Evolutionary conservation across 2,113 vertebrate species (phyloP), one percentile per base, ranked within the genome.

Genomic region (Heterocephalus glaber): DNA sequence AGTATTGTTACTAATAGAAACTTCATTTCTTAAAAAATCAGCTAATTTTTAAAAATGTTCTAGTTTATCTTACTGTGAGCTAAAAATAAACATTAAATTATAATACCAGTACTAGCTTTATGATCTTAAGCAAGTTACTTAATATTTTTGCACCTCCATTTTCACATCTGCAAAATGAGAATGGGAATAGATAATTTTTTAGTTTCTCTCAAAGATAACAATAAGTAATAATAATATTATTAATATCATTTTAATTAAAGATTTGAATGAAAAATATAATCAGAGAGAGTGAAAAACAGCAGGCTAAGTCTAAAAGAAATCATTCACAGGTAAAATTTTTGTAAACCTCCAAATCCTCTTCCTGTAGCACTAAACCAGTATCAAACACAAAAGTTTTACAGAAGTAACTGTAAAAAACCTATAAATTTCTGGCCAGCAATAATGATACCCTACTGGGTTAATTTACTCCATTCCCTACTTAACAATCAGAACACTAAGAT

Each of bases 231-330:
- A 86, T 70, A 68, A 17, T 77, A 19, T 63, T 49, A 80, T 41
- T 66, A 76, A 17, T 56, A 80, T 30, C 6, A 90, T 60, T 95
- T 87, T 89, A 79, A 92, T 92, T 85, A 90, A 97, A 93, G 13
- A 95, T n/a, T 10, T 81, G 17, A 96, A 76, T 93, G 41, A 80
- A 92, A 95, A 96, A 87, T 26, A 52, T 30, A 89, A 95, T 49
- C 49, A 82, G 3, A 77, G 13, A 68, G 24, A 88, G 38, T 22
- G 16, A 58, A 87, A 92, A 86, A 89, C 33, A 89, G 54, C 72
- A 92, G 61, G 33, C 38, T 82, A 90, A 85, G 28, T 66, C 65
- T 86, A 80, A 47, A 95, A 90, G 87, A 95, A 84, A 93, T n/a
- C 54, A 86, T 16, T 9, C 58, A 77, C 11, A 72, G 83, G 26